Percentiles rank a stretch among this genome's conserved stretches.
phyloP scores from a whole-genome alignment of 2,113 vertebrate species.

The Puntigrus tetrazona region DNA sequence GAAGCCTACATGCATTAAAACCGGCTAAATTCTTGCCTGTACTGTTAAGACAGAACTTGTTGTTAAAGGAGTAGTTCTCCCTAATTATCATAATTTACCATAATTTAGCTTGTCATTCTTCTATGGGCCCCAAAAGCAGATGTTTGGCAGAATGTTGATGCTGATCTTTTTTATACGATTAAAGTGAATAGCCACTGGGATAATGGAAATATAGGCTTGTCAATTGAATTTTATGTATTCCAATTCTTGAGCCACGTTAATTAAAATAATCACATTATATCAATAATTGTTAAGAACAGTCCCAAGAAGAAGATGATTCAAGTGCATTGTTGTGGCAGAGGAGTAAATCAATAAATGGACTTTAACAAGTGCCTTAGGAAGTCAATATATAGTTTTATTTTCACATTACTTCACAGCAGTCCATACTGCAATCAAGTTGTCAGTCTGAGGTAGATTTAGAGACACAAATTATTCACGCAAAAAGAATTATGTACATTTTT shows the following conservation, averaged over 20 bases:
- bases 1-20: neutral
- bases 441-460: neutral
- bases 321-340: neutral
- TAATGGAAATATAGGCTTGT: neutral
- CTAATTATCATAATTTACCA: neutral
- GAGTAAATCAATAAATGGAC: neutral
- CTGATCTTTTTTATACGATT: neutral
- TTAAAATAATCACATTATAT: neutral
- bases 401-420: neutral
- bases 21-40: neutral
- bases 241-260: neutral
- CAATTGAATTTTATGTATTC: neutral
- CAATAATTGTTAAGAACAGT: neutral
- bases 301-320: neutral
- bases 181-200: neutral
- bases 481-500: neutral
- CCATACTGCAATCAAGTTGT: neutral
- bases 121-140: neutral
- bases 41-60: neutral
- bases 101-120: neutral
- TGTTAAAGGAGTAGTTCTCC: neutral
- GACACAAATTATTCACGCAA: neutral
- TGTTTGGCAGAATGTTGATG: neutral
- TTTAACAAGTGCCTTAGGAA: neutral
- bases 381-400: neutral